A percentile compares a stretch with the other conserved stretches of the same genome.
Conservation (phyloP, 1,140 invertebrate species). For the Aphaenogaster ashmeadi region DNA sequence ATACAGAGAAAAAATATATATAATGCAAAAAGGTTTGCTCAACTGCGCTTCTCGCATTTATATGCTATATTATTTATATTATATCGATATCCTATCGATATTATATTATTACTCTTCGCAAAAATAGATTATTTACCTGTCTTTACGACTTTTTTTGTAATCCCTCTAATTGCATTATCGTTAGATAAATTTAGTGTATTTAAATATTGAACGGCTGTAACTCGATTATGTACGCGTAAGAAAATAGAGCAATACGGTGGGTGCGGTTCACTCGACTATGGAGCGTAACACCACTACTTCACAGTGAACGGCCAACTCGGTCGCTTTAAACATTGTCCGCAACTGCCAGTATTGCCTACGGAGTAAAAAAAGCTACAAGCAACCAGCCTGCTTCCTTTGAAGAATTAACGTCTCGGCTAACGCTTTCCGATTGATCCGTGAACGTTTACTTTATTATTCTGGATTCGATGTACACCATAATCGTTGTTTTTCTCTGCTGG, state of each 20-base stretch:
- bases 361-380: slow-evolving; percentile 66
- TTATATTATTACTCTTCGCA: background rate
- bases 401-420: slow-evolving; percentile 54
- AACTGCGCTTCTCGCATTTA: background rate
- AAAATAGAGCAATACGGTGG: slow-evolving; percentile 74
- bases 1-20: background rate
- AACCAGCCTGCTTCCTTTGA: slow-evolving; percentile 35
- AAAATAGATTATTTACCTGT: slow-evolving; percentile 13
- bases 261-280: slow-evolving; percentile 74
- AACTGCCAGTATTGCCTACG: slow-evolving; percentile 39
- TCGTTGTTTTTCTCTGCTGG: background rate
- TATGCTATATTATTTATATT: background rate
- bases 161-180: background rate
- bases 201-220: slow-evolving; percentile 16
- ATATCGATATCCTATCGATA: background rate
- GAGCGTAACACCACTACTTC: slow-evolving; percentile 72
- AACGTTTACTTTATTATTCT: slow-evolving; percentile 22
- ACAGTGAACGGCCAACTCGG: slow-evolving; percentile 77
- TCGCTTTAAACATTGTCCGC: slow-evolving; percentile 73
- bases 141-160: background rate
- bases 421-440: slow-evolving; percentile 33
- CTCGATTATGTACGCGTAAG: slow-evolving; percentile 73
- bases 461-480: background rate
- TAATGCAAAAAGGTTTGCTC: background rate
- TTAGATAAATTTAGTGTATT: slow-evolving; percentile 29